A percentile compares a stretch with the other conserved stretches of the same genome.
These are phyloP conservation scores for Luperina testacea DNA, from an alignment of 2,888 invertebrate species.

Conservation along the genomic window DNA sequence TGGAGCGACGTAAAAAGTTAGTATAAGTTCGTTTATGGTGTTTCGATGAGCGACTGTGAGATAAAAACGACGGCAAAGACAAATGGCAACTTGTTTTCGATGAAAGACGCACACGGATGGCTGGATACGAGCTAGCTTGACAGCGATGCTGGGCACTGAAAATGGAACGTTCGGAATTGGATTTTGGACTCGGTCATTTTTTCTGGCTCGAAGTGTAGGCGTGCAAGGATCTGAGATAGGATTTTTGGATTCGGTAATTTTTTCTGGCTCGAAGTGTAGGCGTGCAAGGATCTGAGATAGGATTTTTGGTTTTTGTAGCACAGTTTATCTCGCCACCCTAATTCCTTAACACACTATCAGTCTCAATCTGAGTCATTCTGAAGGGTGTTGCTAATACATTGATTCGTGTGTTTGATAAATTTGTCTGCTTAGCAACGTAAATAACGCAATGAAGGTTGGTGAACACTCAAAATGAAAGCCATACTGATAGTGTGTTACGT, in stretches of 20 bases:
- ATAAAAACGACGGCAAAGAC: constrained; percentile 69
- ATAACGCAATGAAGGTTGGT: too few relatives aligned
- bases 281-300: not conserved
- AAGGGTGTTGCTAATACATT: not conserved
- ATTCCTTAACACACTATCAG: not conserved
- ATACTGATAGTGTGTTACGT: too few relatives aligned
- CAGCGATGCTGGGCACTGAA: constrained; percentile 41
- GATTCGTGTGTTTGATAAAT: not conserved
- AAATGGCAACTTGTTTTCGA: constrained; percentile 65
- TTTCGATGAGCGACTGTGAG: constrained; percentile 66
- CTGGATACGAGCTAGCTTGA: constrained; percentile 42
- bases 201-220: constrained; percentile 21
- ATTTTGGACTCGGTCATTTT: constrained; percentile 35
- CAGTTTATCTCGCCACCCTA: not conserved
- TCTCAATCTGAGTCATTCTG: not conserved
- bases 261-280: constrained; percentile 18
- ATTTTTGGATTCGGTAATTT: too few relatives aligned
- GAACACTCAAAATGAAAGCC: too few relatives aligned
- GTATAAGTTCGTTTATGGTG: constrained; percentile 68
- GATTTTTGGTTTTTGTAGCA: not conserved
- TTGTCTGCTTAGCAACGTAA: not conserved
- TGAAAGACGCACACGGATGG: constrained; percentile 53
- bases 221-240: not conserved
- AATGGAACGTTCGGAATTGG: constrained; percentile 38
- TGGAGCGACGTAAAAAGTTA: constrained; percentile 69